Evolutionary conservation across 2,113 vertebrate species (phyloP).

Genomic region (Pungitius pungitius): DNA sequence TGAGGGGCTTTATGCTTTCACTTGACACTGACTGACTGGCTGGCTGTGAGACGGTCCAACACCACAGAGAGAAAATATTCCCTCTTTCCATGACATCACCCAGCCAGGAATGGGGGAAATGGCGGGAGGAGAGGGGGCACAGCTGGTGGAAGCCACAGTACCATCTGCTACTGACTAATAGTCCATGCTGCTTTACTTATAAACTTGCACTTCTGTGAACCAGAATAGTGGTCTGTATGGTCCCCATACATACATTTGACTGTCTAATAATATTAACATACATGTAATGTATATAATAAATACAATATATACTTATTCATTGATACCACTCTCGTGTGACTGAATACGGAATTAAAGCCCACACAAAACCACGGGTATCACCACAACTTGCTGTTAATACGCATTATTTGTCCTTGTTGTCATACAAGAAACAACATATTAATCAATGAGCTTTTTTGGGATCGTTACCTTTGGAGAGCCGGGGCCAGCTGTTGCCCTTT

Average conservation of each 20-base stretch:
- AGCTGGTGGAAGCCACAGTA: constrained; percentile 91
- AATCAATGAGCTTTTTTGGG: not conserved
- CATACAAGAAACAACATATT: not conserved
- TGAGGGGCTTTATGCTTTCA: constrained; percentile 80
- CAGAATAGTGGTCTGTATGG: constrained; percentile 40
- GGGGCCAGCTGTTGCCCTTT: not conserved
- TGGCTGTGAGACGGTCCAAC: constrained; percentile 81
- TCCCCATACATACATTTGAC: constrained; percentile 26
- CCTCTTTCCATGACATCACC: constrained; percentile 91
- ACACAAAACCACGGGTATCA: not conserved
- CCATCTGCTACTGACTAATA: constrained; percentile 91
- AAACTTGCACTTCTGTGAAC: constrained; percentile 78
- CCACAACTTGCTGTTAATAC: not conserved
- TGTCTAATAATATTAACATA: constrained; percentile 18
- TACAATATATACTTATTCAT: not conserved
- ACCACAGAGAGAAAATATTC: constrained; percentile 82
- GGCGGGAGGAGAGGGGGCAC: constrained; percentile 80
- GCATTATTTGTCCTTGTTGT: not conserved
- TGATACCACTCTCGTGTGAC: not conserved
- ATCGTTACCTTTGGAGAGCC: not conserved
- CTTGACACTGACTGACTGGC: constrained; percentile 83
- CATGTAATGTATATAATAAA: not conserved
- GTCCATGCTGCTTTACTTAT: constrained; percentile 83
- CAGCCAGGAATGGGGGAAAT: constrained; percentile 72
- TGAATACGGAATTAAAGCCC: constrained; percentile 2